These are phyloP conservation scores for Drosophila obscura DNA, from an alignment of 1,140 invertebrate species.

Conservation along the genomic window DNA sequence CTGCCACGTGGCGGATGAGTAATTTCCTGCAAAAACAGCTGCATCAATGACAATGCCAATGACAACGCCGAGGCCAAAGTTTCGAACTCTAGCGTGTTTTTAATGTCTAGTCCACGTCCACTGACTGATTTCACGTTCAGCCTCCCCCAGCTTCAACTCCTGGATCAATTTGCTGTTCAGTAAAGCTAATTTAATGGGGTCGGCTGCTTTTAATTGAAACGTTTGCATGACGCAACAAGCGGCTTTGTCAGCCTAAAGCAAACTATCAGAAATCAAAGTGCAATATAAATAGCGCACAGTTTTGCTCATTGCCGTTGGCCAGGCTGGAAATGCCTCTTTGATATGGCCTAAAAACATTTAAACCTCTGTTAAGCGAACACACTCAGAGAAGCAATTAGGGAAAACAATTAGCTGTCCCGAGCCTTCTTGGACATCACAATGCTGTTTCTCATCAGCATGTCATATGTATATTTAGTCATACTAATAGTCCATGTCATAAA, in stretches of 20 bases:
- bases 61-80: conserved; percentile 1
- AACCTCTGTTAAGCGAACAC: no score
- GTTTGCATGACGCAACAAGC: conserved; percentile 21
- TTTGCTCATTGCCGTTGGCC: conserved; percentile 22
- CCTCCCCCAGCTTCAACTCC: no score
- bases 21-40: conserved; percentile 57
- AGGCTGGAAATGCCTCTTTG: neutral
- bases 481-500: no score
- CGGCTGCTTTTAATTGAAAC: conserved; percentile 56
- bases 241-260: conserved; percentile 36
- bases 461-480: no score
- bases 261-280: conserved; percentile 56
- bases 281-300: conserved; percentile 27
- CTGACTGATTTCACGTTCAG: conserved; percentile 20
- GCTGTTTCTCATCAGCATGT: neutral
- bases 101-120: conserved; percentile 41
- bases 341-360: no score
- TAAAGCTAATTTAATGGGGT: conserved; percentile 61
- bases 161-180: conserved; percentile 33
- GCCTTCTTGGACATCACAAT: neutral
- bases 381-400: neutral
- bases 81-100: conserved; percentile 21
- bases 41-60: conserved; percentile 60
- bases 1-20: conserved; percentile 51
- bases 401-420: no score